Evolutionary conservation across 2,113 vertebrate species (phyloP).

Genomic region (Lynx canadensis): DNA sequence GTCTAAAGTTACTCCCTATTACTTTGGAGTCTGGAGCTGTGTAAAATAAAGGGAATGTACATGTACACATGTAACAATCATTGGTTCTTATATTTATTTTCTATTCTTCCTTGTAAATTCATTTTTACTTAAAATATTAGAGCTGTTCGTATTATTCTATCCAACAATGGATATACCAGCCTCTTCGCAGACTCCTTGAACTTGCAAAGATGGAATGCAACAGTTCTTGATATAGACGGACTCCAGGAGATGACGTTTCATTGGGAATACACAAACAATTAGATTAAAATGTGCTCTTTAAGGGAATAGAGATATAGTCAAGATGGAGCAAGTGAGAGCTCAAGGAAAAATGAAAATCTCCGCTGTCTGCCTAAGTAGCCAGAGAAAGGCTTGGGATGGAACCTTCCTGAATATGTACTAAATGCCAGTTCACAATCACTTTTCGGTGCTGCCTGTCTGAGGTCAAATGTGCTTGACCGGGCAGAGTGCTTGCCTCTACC

Average conservation of each 20-base stretch:
- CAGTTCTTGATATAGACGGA: neutral
- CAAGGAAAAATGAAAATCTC: neutral
- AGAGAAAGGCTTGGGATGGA: neutral
- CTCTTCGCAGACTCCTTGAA: neutral
- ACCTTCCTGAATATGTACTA: neutral
- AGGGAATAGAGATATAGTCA: neutral
- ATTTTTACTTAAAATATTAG: conserved; percentile 6
- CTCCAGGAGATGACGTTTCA: neutral
- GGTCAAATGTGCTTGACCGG: neutral
- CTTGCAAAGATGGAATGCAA: neutral
- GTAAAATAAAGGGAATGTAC: conserved; percentile 4
- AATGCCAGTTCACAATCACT: neutral
- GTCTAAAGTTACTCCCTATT: neutral
- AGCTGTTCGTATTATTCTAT: neutral
- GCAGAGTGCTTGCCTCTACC: neutral
- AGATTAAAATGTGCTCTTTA: neutral
- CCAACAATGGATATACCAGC: neutral
- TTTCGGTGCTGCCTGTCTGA: neutral
- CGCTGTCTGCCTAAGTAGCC: neutral
- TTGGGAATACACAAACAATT: neutral
- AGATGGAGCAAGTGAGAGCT: neutral
- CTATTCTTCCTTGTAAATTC: neutral
- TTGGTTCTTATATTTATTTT: neutral
- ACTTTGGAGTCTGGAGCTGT: neutral
- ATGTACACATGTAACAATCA: neutral